phyloP scores from a whole-genome alignment of 2,888 invertebrate species.

The Hirtodrosophila cameraria region DNA sequence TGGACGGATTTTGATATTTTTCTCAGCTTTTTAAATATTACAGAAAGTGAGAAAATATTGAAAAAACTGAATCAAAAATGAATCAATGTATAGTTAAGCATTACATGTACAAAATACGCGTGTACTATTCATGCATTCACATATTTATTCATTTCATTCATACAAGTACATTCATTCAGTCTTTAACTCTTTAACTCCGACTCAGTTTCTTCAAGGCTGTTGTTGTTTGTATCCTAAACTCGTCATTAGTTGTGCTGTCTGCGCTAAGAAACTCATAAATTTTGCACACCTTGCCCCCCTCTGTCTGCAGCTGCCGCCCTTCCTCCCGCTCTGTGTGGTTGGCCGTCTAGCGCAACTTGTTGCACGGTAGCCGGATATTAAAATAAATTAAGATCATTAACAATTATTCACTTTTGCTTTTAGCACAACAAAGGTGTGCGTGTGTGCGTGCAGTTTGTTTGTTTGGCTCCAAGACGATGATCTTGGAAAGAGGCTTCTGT shows the following conservation, averaged over 20 bases:
- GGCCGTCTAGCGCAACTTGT: slow-evolving; percentile 18
- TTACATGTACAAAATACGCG: too few species aligned
- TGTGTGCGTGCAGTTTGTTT: slow-evolving; percentile 53
- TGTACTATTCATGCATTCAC: too few species aligned
- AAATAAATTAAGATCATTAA: slow-evolving; percentile 71
- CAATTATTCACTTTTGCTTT: slow-evolving; percentile 78
- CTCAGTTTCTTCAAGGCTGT: slow-evolving; percentile 10
- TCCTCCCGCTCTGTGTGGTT: neutral
- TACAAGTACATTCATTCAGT: slow-evolving; percentile 14
- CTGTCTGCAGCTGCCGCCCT: neutral
- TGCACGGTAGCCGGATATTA: slow-evolving; percentile 64
- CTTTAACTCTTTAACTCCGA: slow-evolving; percentile 24
- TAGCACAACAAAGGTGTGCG: slow-evolving; percentile 44
- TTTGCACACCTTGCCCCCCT: slow-evolving; percentile 23
- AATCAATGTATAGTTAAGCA: too few species aligned
- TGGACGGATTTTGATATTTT: too few species aligned
- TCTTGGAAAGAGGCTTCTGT: slow-evolving; percentile 27
- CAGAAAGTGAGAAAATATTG: too few species aligned
- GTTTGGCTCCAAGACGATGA: slow-evolving; percentile 31
- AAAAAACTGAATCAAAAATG: too few species aligned
- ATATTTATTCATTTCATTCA: too few species aligned
- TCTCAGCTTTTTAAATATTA: too few species aligned
- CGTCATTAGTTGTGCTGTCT: slow-evolving; percentile 42
- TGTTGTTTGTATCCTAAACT: slow-evolving; percentile 18
- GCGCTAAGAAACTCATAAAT: slow-evolving; percentile 45